Base-by-base conservation (phyloP, 2,888 invertebrate species). In the Aporophyla nigra region DNA sequence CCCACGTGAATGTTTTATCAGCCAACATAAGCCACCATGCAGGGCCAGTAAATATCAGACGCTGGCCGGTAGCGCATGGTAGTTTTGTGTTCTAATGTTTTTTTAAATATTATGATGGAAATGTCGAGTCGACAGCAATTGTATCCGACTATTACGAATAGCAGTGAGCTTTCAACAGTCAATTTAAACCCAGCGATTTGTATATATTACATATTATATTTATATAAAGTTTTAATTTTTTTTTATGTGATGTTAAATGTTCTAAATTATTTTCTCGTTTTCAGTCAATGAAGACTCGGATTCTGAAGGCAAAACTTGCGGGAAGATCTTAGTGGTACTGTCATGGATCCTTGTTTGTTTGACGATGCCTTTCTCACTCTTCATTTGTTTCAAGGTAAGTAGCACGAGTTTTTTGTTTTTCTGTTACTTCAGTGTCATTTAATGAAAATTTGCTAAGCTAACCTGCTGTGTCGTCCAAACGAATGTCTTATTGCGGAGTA, bases 361-460 rank as follows among this genome's bases (percentile, higher is more conserved):
- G 56, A 99, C 99, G 1, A 98, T 99, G 97, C 99, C 99, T 0
- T 98, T 99, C 90, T 99, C 99, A 0, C 97, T 99, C 9, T 98
- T 99, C 93, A 97, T 99, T 76, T 99, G 99, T 93, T 99, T 99
- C 93, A 99, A 99, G 98, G 99, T 99, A 97, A 97, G 97, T 90
- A 10, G 9, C 27, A 59, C 10, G 10, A 14, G 53, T 43, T 33
- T 21, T 10, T 65, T 58, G 5, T 2, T 24, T 51, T 46, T 74
- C 43, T 14, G 6, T 1, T 0, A 46, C 14, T n/a, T 6, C n/a
- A 6, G 6, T 6, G 5, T 19, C 2, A 21, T 59, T 33, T 10
- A 9, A 59, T n/a, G 53, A 27, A 24, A 49, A 46, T 24, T 51
- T 21, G 66, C 65, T 14, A 9, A 4, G 66, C 49, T 24, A 43